A percentile compares a stretch with the other conserved stretches of the same genome.
These are phyloP conservation scores for Lontra canadensis DNA, from an alignment of 2,113 vertebrate species.

Conservation along the genomic window DNA sequence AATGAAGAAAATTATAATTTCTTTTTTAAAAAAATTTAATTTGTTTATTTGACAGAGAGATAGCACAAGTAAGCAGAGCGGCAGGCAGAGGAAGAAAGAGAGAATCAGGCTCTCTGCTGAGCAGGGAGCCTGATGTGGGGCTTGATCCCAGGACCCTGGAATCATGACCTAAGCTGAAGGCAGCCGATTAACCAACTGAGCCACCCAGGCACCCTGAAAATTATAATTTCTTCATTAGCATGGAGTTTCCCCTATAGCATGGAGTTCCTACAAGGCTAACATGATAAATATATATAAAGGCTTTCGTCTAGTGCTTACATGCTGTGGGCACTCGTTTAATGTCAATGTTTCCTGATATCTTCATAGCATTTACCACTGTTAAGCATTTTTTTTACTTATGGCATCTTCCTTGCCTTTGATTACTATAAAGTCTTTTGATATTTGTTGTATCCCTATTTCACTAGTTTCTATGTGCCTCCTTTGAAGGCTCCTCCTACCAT, in stretches of 20 bases:
- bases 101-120: too few species aligned
- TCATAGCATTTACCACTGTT: neutral
- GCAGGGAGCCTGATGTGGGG: too few species aligned
- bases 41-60: too few species aligned
- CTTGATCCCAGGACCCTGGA: too few species aligned
- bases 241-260: neutral
- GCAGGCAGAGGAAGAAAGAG: too few species aligned
- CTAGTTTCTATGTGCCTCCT: neutral
- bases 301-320: neutral
- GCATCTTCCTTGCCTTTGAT: neutral
- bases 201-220: neutral
- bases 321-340: neutral
- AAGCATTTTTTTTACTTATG: neutral
- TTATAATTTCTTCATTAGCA: neutral
- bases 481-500: neutral
- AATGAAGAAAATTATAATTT: neutral
- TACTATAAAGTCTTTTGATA: neutral
- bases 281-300: neutral
- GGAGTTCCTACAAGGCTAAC: neutral
- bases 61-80: too few species aligned
- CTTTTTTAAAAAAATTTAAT: too few species aligned
- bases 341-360: neutral
- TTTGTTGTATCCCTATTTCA: neutral
- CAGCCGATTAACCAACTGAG: too few species aligned
- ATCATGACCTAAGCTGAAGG: too few species aligned